Base-by-base conservation (phyloP, 2,113 vertebrate genomes). In the Mesocricetus auratus region DNA sequence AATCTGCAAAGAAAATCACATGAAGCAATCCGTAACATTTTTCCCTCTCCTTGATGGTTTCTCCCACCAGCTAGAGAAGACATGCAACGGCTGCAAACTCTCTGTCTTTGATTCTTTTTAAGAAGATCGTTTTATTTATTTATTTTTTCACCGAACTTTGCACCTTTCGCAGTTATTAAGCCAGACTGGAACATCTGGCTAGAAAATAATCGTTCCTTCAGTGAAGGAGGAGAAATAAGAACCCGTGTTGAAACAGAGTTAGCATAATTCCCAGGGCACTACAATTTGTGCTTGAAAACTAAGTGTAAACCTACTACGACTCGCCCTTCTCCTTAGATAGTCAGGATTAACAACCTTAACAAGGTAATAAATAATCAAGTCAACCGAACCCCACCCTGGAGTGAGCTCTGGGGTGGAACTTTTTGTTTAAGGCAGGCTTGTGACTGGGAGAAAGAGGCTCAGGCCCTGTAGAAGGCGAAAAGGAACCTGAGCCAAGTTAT, bases 141-240 rank as follows among this genome's bases (percentile, higher is more conserved):
- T 92, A 90, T 93, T 85, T 47, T 47, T 95, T 96, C 66, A 90
- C 36, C 89, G 42, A 90, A 78, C n/a, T 88, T 89, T 94, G 47
- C n/a, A 94, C 53, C 68, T 94, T 86, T 95, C 60, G 39, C 77
- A 89, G 39, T 77, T 90, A 69, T 60, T 83, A 60, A 90, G 21
- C 39, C 88, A 89, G 88, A 64, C 26, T 39, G 62, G 24, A 39
- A 2, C 31, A 75, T 66, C 47, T 83, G 77, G 42, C 45, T 22
- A 24, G 45, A 87, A 97, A 79, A 74, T 8, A 5, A 53, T 53
- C 91, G 73, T 81, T 26, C 22, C 39, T 91, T 60, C 3, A 3
- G 53, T 81, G 89, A 45, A 68, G 81, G 50, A 24, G 3, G 11
- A 33, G 24, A 12, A 47, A 4, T 68, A 90, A 78, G 33, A 87